A percentile compares a stretch with the other conserved stretches of the same genome.
Evolutionary conservation across 1,140 invertebrate species (phyloP).

Genomic region (Triops cancriformis): DNA sequence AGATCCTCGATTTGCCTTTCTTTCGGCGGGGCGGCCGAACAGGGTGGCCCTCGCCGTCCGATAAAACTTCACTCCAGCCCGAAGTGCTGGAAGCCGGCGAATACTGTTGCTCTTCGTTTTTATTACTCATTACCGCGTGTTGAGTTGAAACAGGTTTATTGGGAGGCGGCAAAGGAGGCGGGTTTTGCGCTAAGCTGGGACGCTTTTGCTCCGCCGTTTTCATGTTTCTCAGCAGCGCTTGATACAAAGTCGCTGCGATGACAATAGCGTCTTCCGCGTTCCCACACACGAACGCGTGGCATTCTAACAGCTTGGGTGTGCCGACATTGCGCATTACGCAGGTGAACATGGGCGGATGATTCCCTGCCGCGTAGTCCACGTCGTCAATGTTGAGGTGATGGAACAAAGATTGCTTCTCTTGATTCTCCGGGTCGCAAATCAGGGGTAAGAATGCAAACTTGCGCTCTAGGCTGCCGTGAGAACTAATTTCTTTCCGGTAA

Average conservation of each 20-base stretch:
- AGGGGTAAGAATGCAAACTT: slow-evolving; percentile 71
- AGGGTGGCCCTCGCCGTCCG: slow-evolving; percentile 12
- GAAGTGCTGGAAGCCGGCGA: slow-evolving; percentile 24
- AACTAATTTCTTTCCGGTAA: slow-evolving; percentile 29
- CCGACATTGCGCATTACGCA: slow-evolving; percentile 72
- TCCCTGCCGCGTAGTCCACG: slow-evolving; percentile 40
- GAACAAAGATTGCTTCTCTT: slow-evolving; percentile 60
- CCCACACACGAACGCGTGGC: slow-evolving; percentile 79
- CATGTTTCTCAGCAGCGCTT: slow-evolving; percentile 71
- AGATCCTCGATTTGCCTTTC: slow-evolving; percentile 16
- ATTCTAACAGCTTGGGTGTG: slow-evolving; percentile 67
- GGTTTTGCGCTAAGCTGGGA: background rate
- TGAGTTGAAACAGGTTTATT: slow-evolving; percentile 12
- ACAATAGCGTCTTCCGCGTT: slow-evolving; percentile 74
- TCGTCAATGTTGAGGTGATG: slow-evolving; percentile 42
- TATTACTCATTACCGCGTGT: slow-evolving; percentile 3
- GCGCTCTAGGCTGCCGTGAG: slow-evolving; percentile 33
- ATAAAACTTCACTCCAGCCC: slow-evolving; percentile 26
- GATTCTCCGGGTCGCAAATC: slow-evolving; percentile 71
- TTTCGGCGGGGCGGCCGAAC: slow-evolving; percentile 27
- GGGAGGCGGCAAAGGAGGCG: background rate
- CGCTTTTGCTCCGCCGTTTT: slow-evolving; percentile 24
- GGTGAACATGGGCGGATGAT: slow-evolving; percentile 76
- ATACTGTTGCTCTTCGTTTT: slow-evolving; percentile 18
- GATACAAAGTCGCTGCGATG: slow-evolving; percentile 78